Base-by-base conservation (phyloP, 2,113 vertebrate species). In the Leucosticte australis region DNA sequence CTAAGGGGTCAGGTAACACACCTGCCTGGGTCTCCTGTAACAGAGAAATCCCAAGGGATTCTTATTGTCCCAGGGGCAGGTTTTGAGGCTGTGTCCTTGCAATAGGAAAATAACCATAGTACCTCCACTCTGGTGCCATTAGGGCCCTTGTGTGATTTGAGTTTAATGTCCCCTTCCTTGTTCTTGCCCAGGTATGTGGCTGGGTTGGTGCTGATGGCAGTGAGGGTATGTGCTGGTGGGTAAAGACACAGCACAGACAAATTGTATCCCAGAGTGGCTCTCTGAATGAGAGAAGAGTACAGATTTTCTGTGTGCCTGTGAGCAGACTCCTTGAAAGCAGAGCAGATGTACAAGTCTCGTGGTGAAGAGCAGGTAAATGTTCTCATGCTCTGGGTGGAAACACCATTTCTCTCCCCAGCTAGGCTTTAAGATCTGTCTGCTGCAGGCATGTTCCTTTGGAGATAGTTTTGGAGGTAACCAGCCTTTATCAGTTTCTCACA, bases 141-240 rank as follows among this genome's bases (percentile, higher is more conserved):
- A 42, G 47, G 9, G 37, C 17, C 39, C 41, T 41, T 30, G 16
- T 69, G 31, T 35, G 31, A 24, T 67, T 77, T 55, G 55, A 22
- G 18, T 69, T 83, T 92, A 62, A 37, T 3, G 11, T 31, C 24
- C 26, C 33, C 20, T 53, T 88, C 27, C 24, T 64, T 50, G 31
- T 6, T 28, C 16, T 39, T 46, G 31, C 28, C 67, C 18, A 52
- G 37, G 12, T 9, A 26, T 0, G 1, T 8, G 33, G 23, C 44
- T 2, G 6, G 31, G 31, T 16, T 39, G 37, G 60, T n/a, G 64
- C 55, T 65, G 59, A 52, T 35, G 59, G 68, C 74, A 49, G 65
- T n/a, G 74, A 33, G 42, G 23, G 56, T 0, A 1, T 0, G 0
- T 44, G n/a, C 28, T 0, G 0, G 30, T 35, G 15, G 6, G 19